A percentile compares a stretch with the other conserved stretches of the same genome.
These are phyloP conservation scores for Labeo catla DNA, from an alignment of 2,113 vertebrate genomes.

Conservation along the genomic window DNA sequence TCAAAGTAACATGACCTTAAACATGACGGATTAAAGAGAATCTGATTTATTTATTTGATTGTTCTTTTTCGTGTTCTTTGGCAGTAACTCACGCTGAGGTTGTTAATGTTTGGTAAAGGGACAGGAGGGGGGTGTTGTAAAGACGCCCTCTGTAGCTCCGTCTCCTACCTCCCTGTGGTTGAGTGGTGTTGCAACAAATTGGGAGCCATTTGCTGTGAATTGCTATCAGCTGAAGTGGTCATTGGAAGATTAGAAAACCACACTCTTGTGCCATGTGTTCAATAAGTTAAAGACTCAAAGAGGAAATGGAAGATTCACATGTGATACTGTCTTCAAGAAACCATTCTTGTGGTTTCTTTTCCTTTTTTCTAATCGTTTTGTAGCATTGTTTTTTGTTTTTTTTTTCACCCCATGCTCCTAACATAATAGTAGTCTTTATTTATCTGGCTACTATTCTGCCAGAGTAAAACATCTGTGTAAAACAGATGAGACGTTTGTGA, in stretches of 20 bases:
- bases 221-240: slow-evolving; percentile 14
- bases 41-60: slow-evolving; percentile 50
- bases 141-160: background rate
- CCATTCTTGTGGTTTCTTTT: background rate
- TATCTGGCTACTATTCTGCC: background rate
- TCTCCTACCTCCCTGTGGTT: background rate
- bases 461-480: background rate
- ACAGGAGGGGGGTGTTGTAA: background rate
- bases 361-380: background rate
- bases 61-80: background rate
- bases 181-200: slow-evolving; percentile 18
- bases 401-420: background rate
- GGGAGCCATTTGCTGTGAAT: slow-evolving; percentile 36
- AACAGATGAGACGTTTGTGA: background rate
- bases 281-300: slow-evolving; percentile 8
- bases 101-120: slow-evolving; percentile 27
- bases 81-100: background rate
- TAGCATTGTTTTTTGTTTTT: background rate
- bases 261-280: background rate
- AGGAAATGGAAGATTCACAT: background rate
- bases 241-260: slow-evolving; percentile 40
- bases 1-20: slow-evolving; percentile 55
- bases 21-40: slow-evolving; percentile 48
- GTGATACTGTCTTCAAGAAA: background rate
- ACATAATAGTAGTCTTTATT: background rate